Evolutionary conservation across 2,797 vertebrate genomes (phyloP), one percentile per base, ranked within the genome.

Genomic region (Vireo griseus): DNA sequence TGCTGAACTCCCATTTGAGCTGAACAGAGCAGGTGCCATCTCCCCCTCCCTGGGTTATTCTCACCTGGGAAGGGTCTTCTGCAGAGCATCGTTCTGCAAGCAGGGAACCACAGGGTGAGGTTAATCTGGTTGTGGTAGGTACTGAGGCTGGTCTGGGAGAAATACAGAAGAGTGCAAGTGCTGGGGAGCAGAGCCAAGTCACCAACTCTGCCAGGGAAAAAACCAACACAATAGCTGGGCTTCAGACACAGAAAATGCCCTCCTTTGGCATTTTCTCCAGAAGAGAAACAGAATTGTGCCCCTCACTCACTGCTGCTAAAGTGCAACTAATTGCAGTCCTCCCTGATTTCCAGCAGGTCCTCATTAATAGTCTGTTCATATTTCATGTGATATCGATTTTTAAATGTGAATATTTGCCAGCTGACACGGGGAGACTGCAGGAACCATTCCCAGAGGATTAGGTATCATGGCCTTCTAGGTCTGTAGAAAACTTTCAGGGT

Each of bases 361-460:
- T 95, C 84, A 73, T 93, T 88, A 96, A 95, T 69, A 82, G 51
- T 17, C 67, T 67, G 47, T 85, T 93, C 85, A 37, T 93, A 73
- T 94, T 96, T 95, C 75, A 87, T 51, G 67, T 75, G 47, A n/a
- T 94, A 90, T 25, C 8, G 81, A 86, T 92, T 95, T 91, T 78
- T 77, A 84, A 69, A 83, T 79, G 88, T 15, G 44, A 85, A n/a
- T 51, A 31, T 72, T 92, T 74, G 52, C 57, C 59, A 74, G 68
- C 59, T 91, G 90, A 69, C 26, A 3, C 11, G 28, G 81, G 29
- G 15, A 33, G 47, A 16, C 58, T 61, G 68, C 58, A 28, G 55
- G 76, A 94, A 48, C 69, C 8, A 9, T 51, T 87, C 72, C 52
- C 48, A 42, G 19, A 52, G 86, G 58, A 77, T 73, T 50, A 20